Evolutionary conservation across 2,888 invertebrate species (phyloP).

Genomic region (Nycteola revayana): DNA sequence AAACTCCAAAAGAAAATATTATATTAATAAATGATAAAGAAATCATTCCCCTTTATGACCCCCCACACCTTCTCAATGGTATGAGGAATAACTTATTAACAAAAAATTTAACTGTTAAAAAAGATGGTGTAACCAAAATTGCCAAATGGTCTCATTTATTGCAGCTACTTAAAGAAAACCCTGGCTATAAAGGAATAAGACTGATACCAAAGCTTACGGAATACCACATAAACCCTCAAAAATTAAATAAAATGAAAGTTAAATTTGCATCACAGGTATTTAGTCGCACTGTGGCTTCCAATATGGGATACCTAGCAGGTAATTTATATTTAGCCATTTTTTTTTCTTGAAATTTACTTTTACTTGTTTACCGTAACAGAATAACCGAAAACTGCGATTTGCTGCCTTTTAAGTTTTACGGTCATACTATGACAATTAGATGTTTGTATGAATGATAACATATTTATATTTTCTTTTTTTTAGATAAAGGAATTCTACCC

Average conservation of each 20-base stretch:
- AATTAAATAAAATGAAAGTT: conserved; percentile 30
- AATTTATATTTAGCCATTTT: too few relatives aligned
- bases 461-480: too few relatives aligned
- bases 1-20: conserved; percentile 14
- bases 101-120: conserved; percentile 22
- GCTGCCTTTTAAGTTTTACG: too few relatives aligned
- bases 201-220: conserved; percentile 31
- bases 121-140: conserved; percentile 6
- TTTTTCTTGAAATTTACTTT: too few relatives aligned
- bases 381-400: too few relatives aligned
- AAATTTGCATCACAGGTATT: conserved; percentile 33
- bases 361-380: too few relatives aligned
- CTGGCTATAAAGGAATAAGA: conserved; percentile 24
- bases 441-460: too few relatives aligned
- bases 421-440: too few relatives aligned
- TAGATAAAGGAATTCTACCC: too few relatives aligned
- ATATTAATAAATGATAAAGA: conserved; percentile 19
- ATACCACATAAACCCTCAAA: conserved; percentile 20
- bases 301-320: conserved; percentile 34
- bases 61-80: conserved; percentile 26
- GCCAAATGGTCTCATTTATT: conserved; percentile 34
- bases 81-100: conserved; percentile 26
- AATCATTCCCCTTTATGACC: conserved; percentile 21
- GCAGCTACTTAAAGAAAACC: conserved; percentile 18
- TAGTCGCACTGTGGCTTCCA: conserved; percentile 29